Percentiles rank a stretch among this genome's conserved stretches.
Conservation (phyloP, 2,113 vertebrate genomes). For the Leucopternis melanops region DNA sequence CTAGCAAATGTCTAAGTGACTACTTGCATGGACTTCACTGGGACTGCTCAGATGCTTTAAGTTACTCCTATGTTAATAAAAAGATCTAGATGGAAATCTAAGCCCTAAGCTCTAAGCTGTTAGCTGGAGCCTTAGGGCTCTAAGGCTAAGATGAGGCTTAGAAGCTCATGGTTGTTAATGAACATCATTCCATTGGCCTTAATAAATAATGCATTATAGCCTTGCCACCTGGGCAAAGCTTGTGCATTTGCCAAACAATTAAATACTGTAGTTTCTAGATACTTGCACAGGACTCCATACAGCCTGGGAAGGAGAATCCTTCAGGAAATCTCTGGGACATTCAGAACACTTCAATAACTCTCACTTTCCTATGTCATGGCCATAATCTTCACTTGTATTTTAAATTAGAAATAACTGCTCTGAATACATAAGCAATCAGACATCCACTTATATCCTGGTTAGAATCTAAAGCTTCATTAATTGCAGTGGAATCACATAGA, state of each 20-base stretch:
- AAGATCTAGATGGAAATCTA: not conserved
- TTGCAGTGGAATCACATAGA: slow-evolving; percentile 37
- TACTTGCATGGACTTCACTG: not conserved
- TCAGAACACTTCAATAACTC: not conserved
- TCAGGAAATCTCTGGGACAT: not conserved
- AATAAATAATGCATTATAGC: not conserved
- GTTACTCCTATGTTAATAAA: not conserved
- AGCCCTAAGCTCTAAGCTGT: not conserved
- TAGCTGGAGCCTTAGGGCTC: not conserved
- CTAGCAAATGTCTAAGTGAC: not conserved
- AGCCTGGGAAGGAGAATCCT: not conserved
- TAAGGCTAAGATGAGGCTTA: not conserved
- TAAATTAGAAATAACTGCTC: slow-evolving; percentile 32
- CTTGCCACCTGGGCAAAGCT: not conserved
- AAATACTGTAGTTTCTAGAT: not conserved
- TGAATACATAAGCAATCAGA: slow-evolving; percentile 60
- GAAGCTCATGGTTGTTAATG: not conserved
- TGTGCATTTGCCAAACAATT: not conserved
- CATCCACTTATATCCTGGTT: slow-evolving; percentile 29
- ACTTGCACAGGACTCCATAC: not conserved
- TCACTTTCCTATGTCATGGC: not conserved
- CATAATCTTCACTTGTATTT: not conserved
- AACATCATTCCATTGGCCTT: not conserved
- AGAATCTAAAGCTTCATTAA: slow-evolving; percentile 48
- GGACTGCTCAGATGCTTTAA: not conserved